Evolutionary conservation across 53 echinoderm and acorn worm genomes (phyloP).

Genomic region (Paracentrotus lividus): DNA sequence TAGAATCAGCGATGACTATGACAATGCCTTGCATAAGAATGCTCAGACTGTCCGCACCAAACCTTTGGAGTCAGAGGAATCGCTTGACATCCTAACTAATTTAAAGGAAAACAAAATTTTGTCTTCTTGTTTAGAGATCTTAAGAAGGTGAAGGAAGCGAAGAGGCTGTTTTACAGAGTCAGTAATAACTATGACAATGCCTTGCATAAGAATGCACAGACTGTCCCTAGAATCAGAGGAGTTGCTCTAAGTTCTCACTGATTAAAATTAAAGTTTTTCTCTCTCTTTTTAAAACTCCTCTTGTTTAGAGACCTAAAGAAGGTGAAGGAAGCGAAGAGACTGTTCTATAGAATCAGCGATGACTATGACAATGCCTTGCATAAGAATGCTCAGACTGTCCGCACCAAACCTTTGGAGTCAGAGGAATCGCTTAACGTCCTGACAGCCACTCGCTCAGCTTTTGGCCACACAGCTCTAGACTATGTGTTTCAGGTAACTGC

Average conservation of each 20-base stretch:
- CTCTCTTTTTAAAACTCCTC: not conserved
- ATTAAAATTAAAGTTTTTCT: not conserved
- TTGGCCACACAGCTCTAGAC: constrained; percentile 96
- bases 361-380: constrained; percentile 86
- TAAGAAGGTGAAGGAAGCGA: constrained; percentile 96
- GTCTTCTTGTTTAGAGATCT: constrained; percentile 79
- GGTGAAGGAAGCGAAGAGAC: constrained; percentile 92
- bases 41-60: constrained; percentile 86
- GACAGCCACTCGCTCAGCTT: constrained; percentile 94
- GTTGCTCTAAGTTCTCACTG: constrained; percentile 72
- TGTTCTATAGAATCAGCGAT: constrained; percentile 93
- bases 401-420: constrained; percentile 82
- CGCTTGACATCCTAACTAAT: constrained; percentile 85
- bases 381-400: constrained; percentile 88
- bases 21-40: constrained; percentile 86
- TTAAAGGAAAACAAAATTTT: no score
- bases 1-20: constrained; percentile 91
- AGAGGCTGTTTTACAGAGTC: constrained; percentile 89
- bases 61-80: constrained; percentile 86
- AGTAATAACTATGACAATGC: constrained; percentile 91
- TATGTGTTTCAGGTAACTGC: constrained; percentile 92
- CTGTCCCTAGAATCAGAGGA: constrained; percentile 88
- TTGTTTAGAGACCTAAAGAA: constrained; percentile 90
- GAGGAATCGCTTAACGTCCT: constrained; percentile 90
- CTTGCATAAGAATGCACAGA: constrained; percentile 87